Conservation (phyloP, 2,888 invertebrate species). For the Himalopsyche anomala region DNA sequence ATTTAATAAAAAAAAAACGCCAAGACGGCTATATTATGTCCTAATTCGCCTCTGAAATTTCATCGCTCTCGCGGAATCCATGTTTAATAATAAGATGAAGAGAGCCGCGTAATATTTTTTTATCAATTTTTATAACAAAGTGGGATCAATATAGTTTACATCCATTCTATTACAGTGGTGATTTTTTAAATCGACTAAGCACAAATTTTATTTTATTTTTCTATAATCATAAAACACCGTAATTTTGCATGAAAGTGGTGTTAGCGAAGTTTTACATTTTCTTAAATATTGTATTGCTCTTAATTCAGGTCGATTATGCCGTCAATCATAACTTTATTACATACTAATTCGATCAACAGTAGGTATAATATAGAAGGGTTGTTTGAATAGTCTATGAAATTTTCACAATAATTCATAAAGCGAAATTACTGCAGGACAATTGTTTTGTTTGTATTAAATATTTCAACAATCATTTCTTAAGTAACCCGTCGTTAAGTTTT, state of each 20-base stretch:
- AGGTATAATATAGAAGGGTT: no score
- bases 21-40: background rate
- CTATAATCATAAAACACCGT: background rate
- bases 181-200: slow-evolving; percentile 40
- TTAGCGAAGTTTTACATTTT: slow-evolving; percentile 2
- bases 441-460: no score
- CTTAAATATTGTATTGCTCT: slow-evolving; percentile 10
- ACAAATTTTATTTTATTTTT: slow-evolving; percentile 9
- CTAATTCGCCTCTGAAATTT: slow-evolving; percentile 44
- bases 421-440: no score
- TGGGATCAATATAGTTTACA: slow-evolving; percentile 52
- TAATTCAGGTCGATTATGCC: slow-evolving; percentile 2
- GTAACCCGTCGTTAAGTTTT: no score
- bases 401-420: no score
- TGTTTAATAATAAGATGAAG: slow-evolving; percentile 54
- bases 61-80: slow-evolving; percentile 51
- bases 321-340: slow-evolving; percentile 20
- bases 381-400: no score
- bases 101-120: slow-evolving; percentile 45
- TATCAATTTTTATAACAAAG: slow-evolving; percentile 58
- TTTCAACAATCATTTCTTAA: no score
- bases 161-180: slow-evolving; percentile 27
- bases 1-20: no score
- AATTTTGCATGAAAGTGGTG: slow-evolving; percentile 34
- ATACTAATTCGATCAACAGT: background rate